A percentile compares a stretch with the other conserved stretches of the same genome.
Evolutionary conservation across 1,140 invertebrate species (phyloP).

Genomic region (Chymomyza costata): DNA sequence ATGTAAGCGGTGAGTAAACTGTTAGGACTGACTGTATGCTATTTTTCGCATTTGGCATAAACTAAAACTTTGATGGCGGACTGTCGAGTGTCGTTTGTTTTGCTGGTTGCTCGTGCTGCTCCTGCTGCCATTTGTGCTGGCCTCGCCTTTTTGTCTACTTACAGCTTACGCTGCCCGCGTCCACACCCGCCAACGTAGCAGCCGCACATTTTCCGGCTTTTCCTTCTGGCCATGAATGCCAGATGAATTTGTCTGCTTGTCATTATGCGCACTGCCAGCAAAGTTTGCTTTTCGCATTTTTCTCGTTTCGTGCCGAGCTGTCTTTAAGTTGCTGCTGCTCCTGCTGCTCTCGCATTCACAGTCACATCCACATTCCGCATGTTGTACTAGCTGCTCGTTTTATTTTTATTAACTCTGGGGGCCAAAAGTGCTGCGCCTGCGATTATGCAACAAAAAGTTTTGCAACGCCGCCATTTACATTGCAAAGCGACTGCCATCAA

Average conservation of each 20-base stretch:
- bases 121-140: conserved; percentile 10
- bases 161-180: background rate
- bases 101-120: too few relatives aligned
- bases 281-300: conserved; percentile 37
- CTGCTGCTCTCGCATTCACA: too few relatives aligned
- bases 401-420: conserved; percentile 35
- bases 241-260: conserved; percentile 65
- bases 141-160: conserved; percentile 50
- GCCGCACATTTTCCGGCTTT: too few relatives aligned
- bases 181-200: too few relatives aligned
- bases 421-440: conserved; percentile 63
- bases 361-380: background rate
- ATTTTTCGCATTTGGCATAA: conserved; percentile 62
- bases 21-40: conserved; percentile 41
- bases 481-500: conserved; percentile 64
- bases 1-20: conserved; percentile 63
- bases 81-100: too few relatives aligned
- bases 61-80: conserved; percentile 40
- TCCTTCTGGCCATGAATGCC: too few relatives aligned
- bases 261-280: conserved; percentile 59
- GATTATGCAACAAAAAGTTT: conserved; percentile 71
- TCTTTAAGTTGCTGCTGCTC: too few relatives aligned
- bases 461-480: conserved; percentile 53
- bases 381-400: conserved; percentile 21
- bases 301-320: too few relatives aligned